phyloP scores from a whole-genome alignment of 2,888 invertebrate genomes.

The Rapana venosa region DNA sequence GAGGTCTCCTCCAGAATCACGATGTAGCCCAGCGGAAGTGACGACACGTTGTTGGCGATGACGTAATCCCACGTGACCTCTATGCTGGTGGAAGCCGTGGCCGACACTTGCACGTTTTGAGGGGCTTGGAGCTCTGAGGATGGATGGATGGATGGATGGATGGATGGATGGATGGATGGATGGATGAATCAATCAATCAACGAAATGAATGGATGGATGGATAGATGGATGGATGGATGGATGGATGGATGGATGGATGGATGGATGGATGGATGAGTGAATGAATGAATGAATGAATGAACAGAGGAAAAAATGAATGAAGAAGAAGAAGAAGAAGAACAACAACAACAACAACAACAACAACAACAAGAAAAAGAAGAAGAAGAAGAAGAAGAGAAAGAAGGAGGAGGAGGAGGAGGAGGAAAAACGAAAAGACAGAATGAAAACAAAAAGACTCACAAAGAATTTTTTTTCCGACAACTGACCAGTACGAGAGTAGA shows the following conservation, averaged over 20 bases:
- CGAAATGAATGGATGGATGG: not conserved
- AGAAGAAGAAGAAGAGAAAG: not conserved
- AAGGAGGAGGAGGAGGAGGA: not conserved
- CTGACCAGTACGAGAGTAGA: too few relatives aligned
- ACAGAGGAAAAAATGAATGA: too few relatives aligned
- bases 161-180: too few relatives aligned
- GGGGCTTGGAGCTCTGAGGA: constrained; percentile 29
- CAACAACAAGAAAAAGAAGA: not conserved
- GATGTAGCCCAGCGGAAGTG: constrained; percentile 36
- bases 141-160: not conserved
- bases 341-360: not conserved
- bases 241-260: not conserved
- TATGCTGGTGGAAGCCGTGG: constrained; percentile 40
- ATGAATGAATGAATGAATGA: not conserved
- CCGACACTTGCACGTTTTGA: constrained; percentile 25
- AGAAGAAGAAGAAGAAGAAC: not conserved
- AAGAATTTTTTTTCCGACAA: too few relatives aligned
- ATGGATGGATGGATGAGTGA: not conserved
- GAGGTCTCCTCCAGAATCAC: constrained; percentile 31
- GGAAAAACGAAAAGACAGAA: not conserved
- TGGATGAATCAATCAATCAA: not conserved
- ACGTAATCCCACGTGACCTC: constrained; percentile 35
- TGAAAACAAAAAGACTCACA: not conserved
- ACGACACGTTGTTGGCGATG: constrained; percentile 7
- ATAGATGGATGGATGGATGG: not conserved